These are phyloP conservation scores for Rapana venosa DNA, from an alignment of 2,888 invertebrate species.

Conservation along the genomic window DNA sequence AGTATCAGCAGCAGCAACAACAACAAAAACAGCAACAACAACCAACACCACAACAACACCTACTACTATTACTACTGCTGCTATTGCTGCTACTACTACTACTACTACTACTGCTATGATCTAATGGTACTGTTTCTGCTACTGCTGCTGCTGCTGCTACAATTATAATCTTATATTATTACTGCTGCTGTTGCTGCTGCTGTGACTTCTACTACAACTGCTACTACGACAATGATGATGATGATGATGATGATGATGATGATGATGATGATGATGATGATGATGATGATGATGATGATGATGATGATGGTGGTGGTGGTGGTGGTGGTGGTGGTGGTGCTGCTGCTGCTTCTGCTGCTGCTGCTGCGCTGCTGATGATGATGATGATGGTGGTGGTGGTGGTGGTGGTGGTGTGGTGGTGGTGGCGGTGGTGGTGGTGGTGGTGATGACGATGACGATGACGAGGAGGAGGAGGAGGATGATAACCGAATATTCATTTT, in stretches of 20 bases:
- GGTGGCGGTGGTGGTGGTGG: conserved; percentile 9
- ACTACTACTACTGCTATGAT: too few relatives aligned
- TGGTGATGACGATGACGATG: background rate
- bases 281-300: conserved; percentile 36
- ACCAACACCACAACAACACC: too few relatives aligned
- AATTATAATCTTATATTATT: too few relatives aligned
- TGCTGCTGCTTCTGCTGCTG: background rate
- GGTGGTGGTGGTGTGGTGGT: background rate
- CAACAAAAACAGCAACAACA: too few relatives aligned
- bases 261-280: background rate
- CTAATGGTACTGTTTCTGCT: too few relatives aligned
- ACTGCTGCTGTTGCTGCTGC: too few relatives aligned
- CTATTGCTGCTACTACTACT: too few relatives aligned
- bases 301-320: conserved; percentile 34
- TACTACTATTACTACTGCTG: too few relatives aligned
- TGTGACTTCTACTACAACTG: conserved; percentile 10
- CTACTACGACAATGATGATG: conserved; percentile 20
- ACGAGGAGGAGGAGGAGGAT: background rate
- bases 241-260: conserved; percentile 28
- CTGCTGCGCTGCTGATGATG: conserved; percentile 17
- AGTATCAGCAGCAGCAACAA: too few relatives aligned
- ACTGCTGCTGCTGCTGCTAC: too few relatives aligned
- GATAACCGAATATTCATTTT: too few relatives aligned
- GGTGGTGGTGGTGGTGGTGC: conserved; percentile 32
- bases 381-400: background rate